Evolutionary conservation across 2,797 vertebrate genomes (phyloP).

Genomic region (Pithecia hirsuta): DNA sequence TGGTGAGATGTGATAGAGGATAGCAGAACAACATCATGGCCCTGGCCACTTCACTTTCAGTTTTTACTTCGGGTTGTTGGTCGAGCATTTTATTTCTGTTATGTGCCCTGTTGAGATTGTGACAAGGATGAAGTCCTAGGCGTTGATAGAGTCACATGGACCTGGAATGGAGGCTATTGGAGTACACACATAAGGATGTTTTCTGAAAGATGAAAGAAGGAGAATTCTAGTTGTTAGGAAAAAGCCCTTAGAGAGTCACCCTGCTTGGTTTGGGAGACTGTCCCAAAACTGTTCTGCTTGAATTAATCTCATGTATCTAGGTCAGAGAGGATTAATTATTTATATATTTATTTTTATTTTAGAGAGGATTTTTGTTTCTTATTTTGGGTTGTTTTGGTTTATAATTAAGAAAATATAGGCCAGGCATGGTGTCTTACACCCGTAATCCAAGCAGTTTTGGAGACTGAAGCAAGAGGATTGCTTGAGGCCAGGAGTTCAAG

Average conservation of each 20-base stretch:
- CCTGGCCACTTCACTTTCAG: not conserved
- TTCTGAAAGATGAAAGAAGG: not conserved
- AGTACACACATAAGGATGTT: not conserved
- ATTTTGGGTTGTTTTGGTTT: slow-evolving; percentile 43
- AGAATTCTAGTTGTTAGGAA: not conserved
- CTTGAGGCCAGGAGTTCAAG: not conserved
- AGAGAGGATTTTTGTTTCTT: slow-evolving; percentile 50
- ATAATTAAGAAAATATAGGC: not conserved
- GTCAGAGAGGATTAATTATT: slow-evolving; percentile 26
- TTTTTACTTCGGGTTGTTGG: not conserved
- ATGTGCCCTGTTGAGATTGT: not conserved
- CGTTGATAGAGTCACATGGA: too few relatives aligned
- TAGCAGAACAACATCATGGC: not conserved
- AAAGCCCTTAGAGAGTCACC: not conserved
- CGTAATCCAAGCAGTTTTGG: not conserved
- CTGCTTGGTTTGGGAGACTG: not conserved
- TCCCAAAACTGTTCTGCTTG: not conserved
- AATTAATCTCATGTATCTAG: not conserved
- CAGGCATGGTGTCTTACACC: not conserved
- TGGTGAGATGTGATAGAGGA: not conserved
- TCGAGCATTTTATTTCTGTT: not conserved
- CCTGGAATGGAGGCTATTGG: not conserved
- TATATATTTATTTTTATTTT: slow-evolving; percentile 26
- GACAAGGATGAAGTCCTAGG: not conserved
- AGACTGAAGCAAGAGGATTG: not conserved